Evolutionary conservation across 2,113 vertebrate genomes (phyloP), one percentile per base, ranked within the genome.

Genomic region (Lasiurus cinereus): DNA sequence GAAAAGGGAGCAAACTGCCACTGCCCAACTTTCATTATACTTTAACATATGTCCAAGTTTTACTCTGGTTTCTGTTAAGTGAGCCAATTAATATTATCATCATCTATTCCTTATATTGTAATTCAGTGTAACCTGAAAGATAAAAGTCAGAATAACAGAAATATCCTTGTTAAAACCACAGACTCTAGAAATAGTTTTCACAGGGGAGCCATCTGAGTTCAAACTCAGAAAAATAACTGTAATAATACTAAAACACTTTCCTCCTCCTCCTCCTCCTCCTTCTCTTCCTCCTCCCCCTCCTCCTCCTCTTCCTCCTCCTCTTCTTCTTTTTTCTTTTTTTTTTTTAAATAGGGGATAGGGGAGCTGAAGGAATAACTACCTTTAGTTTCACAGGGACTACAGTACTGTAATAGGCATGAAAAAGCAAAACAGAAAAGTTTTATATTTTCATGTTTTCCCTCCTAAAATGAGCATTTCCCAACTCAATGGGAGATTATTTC

Each of bases 181-280:
- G 62, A 90, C 50, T 94, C 89, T 84, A 93, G 84, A 95, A 95
- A 97, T 90, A 95, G 76, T 95, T 94, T 96, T 88, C 69, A n/a
- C 39, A 95, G 48, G 66, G 62, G 33, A 96, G 54, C 90, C 48
- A 92, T 95, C 48, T 64, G 80, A 90, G 80, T 88, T 93, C 90
- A 92, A 89, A 85, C 83, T 93, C 59, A 78, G 31, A 59, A 92
- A 96, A 83, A 91, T 88, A 94, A 43, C 56, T 93, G 29, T 72
- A 97, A 89, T 70, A 96, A 87, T 90, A 39, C 46, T 92, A 52
- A 92, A 82, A 67, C 85, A 80, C 19, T 54, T 82, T 43, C 39
- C 24, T 82, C 46, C 16, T 54, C 39, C 39, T 3, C 39, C 39
- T 39, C 39, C 5, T 39, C 39, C 39, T 39, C 39, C 39, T 39